Evolutionary conservation across 2,888 invertebrate genomes (phyloP), one percentile per base, ranked within the genome.

Genomic region (Plagodis dolabraria): DNA sequence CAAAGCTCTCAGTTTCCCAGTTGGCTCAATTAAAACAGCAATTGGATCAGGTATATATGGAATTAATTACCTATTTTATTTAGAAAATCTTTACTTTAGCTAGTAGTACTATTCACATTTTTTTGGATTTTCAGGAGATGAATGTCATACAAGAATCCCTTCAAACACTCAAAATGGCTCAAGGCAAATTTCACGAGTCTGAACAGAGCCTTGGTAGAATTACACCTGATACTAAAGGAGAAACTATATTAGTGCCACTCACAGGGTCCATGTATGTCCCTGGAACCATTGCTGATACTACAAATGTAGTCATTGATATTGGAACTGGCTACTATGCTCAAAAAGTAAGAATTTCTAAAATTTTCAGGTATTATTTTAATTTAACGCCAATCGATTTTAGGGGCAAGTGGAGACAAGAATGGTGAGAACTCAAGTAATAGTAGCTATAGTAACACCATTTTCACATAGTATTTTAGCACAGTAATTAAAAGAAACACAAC

Each of bases 191-290:
- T 88, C 95, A 96, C 60, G 97, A 97, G 77, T 98, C 98, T 0
- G 96, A 96, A 51, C 97, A 97, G 76, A 96, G 96, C 74, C 93
- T 98, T 51, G 96, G 97, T 63, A 96, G 96, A 87, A 93, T 98
- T 57, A 96, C 94, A 47, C 95, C 96, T 0, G 95, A 95, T 33
- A 94, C 95, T 65, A 95, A 96, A 79, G 97, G 97, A 75, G 97
- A 96, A 79, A 95, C 96, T 58, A 96, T 99, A 69, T 92, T 99
- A 22, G 98, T 99, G 11, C 99, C 99, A 0, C 93, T 99, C 10
- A 99, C 99, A 10, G 97, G 98, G 74, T 99, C 99, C 75, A 98
- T 99, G 97, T 99, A 99, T 92, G 98, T 99, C 45, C 97, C 98
- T 44, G 99, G 99, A 2, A 95, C 95, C 74, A 93, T 99, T 60